Evolutionary conservation across 2,797 vertebrate genomes (phyloP), one percentile per base, ranked within the genome.

Genomic region (Esox lucius): DNA sequence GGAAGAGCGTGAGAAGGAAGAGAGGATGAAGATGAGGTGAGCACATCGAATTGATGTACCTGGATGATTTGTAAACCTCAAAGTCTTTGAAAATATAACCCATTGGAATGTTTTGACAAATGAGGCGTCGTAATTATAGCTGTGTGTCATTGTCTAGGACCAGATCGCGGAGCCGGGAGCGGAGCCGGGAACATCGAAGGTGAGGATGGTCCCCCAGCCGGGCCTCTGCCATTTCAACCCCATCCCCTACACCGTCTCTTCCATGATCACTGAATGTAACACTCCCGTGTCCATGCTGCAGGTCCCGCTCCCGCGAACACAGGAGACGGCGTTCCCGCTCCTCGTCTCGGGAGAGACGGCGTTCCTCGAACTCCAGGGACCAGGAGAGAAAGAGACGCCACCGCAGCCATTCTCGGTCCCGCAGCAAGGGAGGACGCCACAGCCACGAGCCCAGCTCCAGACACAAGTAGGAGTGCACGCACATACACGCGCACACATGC

Each of bases 1-100:
- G 86, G 97, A 99, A 89, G 97, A 99, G 85, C 88, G 96, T 31
- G 97, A 99, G 82, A 95, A 95, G 64, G 97, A 99, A 80, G 69
- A 56, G 49, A 93, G 85, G 31, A 91, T 96, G 94, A 95, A 87
- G 85, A 96, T 88, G 77, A 94, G 92, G 97, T 97, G 68, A 90
- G 92, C 75, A 24, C 17, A 65, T 24, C n/a, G 6, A 59, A 24
- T 59, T 59, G 56, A 24, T 5, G 0, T 22, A 1, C n/a, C 8
- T 56, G 9, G 3, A 59, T 59, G 22, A 11, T 59, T 22, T 22
- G 5, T 22, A 59, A 59, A 26, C 22, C 12, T 61, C 22, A 56
- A 24, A 61, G n/a, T 61, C 19, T 24, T 26, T 61, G 9, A 31
- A 1, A 16, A 33, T 5, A 26, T 12, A 16, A 28, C 46, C n/a